Conservation (phyloP, 2,888 invertebrate species). For the Synanthedon andrenaeformis region DNA sequence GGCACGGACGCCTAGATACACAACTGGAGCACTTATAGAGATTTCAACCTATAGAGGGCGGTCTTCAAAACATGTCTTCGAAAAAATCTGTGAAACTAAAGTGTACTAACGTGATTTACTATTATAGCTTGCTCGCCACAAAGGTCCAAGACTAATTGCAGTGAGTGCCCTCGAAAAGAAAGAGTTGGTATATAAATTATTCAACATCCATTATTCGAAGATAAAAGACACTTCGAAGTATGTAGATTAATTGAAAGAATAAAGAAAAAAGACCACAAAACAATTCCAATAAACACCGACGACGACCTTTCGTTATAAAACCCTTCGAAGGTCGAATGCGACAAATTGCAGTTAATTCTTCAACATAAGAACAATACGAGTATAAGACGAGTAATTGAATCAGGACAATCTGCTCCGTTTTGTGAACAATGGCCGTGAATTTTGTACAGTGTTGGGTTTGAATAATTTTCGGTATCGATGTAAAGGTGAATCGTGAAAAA, state of each 20-base stretch:
- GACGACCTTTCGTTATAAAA: conserved; percentile 10
- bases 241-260: neutral
- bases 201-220: conserved; percentile 2
- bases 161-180: neutral
- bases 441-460: neutral
- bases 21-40: too few relatives aligned
- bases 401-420: neutral
- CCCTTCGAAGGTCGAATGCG: conserved; percentile 31
- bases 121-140: too few relatives aligned
- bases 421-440: neutral
- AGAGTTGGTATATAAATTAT: conserved; percentile 1
- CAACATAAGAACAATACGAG: conserved; percentile 17
- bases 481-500: neutral
- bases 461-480: neutral
- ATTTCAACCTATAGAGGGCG: too few relatives aligned
- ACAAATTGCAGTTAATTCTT: conserved; percentile 29
- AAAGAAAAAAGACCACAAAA: conserved; percentile 2
- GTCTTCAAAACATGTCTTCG: too few relatives aligned
- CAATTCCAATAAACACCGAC: conserved; percentile 8
- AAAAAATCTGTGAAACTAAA: too few relatives aligned
- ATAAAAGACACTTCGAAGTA: neutral
- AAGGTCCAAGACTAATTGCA: too few relatives aligned
- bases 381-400: conserved; percentile 13
- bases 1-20: too few relatives aligned
- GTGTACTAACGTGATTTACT: too few relatives aligned